A percentile compares a stretch with the other conserved stretches of the same genome.
Evolutionary conservation across 2,113 vertebrate genomes (phyloP).

Genomic region (Amia ocellicauda): DNA sequence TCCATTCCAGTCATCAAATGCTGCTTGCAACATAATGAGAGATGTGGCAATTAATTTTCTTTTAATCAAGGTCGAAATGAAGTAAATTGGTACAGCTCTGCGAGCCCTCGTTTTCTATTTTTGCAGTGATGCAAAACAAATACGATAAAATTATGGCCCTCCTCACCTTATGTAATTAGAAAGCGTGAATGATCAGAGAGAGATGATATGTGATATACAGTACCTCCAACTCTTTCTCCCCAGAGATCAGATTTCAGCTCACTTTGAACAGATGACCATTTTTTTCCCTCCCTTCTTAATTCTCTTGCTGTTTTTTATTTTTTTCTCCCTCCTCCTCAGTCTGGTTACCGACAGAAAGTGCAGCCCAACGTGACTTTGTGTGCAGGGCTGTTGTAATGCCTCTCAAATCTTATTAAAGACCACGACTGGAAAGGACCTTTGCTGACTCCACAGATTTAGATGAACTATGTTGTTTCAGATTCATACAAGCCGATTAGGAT

Average conservation of each 20-base stretch:
- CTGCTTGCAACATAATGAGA: conserved; percentile 94
- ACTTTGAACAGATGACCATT: conserved; percentile 73
- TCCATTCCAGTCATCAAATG: conserved; percentile 85
- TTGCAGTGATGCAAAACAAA: conserved; percentile 99
- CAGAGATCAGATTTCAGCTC: conserved; percentile 71
- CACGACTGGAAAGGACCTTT: conserved; percentile 70
- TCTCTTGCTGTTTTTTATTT: conserved; percentile 49
- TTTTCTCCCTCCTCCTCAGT: conserved; percentile 26
- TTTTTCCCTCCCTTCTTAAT: conserved; percentile 61
- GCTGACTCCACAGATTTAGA: conserved; percentile 74
- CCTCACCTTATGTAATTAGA: conserved; percentile 99
- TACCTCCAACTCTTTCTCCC: conserved; percentile 49
- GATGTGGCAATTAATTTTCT: conserved; percentile 99
- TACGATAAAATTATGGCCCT: conserved; percentile 98
- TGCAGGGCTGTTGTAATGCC: conserved; percentile 72
- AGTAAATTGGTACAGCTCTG: conserved; percentile 97
- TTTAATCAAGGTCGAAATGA: conserved; percentile 99
- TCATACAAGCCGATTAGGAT: conserved; percentile 71
- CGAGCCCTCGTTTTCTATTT: conserved; percentile 98
- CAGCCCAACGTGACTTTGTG: conserved; percentile 72
- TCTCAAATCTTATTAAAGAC: conserved; percentile 78
- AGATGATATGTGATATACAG: conserved; percentile 80
- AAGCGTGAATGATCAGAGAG: conserved; percentile 94
- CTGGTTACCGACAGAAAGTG: conserved; percentile 67
- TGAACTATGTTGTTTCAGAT: conserved; percentile 66